These are phyloP conservation scores for Cephus nigrinus DNA, from an alignment of 2,888 invertebrate species.

Conservation along the genomic window DNA sequence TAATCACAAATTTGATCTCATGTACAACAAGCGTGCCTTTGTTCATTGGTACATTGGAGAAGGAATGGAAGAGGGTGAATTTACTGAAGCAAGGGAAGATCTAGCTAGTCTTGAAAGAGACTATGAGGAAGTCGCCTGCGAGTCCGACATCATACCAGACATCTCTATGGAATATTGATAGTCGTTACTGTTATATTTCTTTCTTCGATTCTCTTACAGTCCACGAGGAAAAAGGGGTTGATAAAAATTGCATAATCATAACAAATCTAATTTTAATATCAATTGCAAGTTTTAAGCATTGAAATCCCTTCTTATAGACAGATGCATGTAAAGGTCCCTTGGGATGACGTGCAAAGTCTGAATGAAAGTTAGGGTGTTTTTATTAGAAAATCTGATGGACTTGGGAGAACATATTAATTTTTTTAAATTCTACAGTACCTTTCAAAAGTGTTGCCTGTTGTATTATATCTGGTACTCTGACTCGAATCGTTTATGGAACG, in stretches of 20 bases:
- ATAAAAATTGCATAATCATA: not conserved
- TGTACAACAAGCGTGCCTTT: conserved; percentile 96
- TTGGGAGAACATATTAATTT: not conserved
- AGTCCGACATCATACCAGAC: conserved; percentile 67
- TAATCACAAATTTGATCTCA: conserved; percentile 95
- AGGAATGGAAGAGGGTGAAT: conserved; percentile 90
- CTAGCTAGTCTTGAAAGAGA: conserved; percentile 84
- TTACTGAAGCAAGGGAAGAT: conserved; percentile 89
- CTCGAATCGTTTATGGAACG: not conserved
- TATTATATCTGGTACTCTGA: not conserved
- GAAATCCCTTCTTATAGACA: not conserved
- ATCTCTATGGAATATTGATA: conserved; percentile 26
- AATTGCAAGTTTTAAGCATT: not conserved
- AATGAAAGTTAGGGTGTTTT: not conserved
- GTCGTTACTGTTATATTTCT: not conserved
- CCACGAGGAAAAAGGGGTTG: not conserved
- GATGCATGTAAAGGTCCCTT: not conserved
- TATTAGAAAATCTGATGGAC: not conserved
- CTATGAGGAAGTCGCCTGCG: conserved; percentile 83
- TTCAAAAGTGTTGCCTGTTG: not conserved
- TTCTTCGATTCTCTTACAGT: not conserved
- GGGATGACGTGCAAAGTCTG: not conserved
- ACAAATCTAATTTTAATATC: not conserved
- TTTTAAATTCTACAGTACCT: not conserved
- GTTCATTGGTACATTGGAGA: conserved; percentile 95